Base-by-base conservation (phyloP, 2,113 vertebrate species). In the Zosterops hypoxanthus region DNA sequence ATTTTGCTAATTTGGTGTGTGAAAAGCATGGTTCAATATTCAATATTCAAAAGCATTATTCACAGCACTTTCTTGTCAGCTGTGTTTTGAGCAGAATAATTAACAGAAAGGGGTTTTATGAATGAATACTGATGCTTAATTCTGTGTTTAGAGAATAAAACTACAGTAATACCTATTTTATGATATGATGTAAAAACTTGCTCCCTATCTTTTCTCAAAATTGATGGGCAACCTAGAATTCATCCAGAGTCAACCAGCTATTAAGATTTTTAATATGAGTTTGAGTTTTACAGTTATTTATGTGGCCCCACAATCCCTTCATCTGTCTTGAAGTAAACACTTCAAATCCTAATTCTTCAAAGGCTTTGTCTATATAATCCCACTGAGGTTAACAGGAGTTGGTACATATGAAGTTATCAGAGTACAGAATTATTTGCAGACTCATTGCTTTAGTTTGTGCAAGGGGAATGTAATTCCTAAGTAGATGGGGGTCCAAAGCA, bases 241-340 rank as follows among this genome's bases (percentile, higher is more conserved):
- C 1, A 23, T 65, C 20, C 2, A 55, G n/a, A 50, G 23, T 50
- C 39, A 57, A 18, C 2, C 33, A 69, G 18, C 8, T 72, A 23
- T 63, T 66, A 28, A 44, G 29, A 57, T 52, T 87, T 86, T 89
- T 69, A 82, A 25, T 33, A 39, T n/a, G 6, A 34, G 18, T 50
- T 50, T 64, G 7, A 60, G 29, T 71, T 92, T 50, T 78, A 25
- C 19, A 66, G 44, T 66, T 8, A 52, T 41, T 44, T 23, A 47
- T 1, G 0, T 55, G n/a, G 4, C 4, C 12, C 11, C 19, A 24
- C 8, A 2, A 2, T 60, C 13, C 12, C 20, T 76, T 89, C n/a
- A 31, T 68, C 17, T 25, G 0, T 52, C 29, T 73, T 42, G 50
- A 90, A 80, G 11, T 15, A 69, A 31, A 41, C 25, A 33, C 42